Evolutionary conservation across 2,113 vertebrate species (phyloP), one percentile per base, ranked within the genome.

Genomic region (Rhineura floridana): DNA sequence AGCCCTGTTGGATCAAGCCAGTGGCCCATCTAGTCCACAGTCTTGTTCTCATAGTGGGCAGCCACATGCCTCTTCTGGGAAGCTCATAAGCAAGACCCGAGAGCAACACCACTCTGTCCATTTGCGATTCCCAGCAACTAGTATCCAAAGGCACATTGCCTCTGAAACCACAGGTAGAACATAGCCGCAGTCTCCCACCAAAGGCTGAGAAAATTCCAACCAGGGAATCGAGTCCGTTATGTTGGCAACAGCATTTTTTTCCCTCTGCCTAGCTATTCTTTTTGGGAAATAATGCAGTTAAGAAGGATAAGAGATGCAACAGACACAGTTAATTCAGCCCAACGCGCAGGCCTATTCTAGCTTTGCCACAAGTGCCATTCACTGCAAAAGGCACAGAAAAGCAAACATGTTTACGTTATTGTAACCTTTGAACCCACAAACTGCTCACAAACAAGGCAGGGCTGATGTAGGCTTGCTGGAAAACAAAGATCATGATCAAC

Each of bases 371-470:
- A 50, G 36, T 55, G 4, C 23, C 52, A 42, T 55, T 70, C 76
- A 46, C 65, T 44, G 78, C 30, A 21, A 44, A 15, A 13, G 12
- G 6, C 30, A 87, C 44, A 46, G 69, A 48, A 87, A 87, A 73
- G 67, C 39, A 87, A 73, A 73, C 79, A 75, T 63, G 70, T 48
- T 75, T 73, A 75, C 48, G 52, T 63, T 75, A 36, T 52, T 73
- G 50, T 19, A 52, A 82, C 79, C 79, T 82, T 21, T 87, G 69
- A 82, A 82, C 86, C 70, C 78, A 28, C 10, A 81, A 73, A 81
- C 69, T 30, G 52, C 69, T 59, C 50, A 21, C 36, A 48, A 69
- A 33, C 11, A 33, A 69, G 65, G 11, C 21, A 25, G 44, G n/a
- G 39, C 50, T 46, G n/a, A 82, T 46, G 39, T 59, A 17, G 17